Evolutionary conservation across 2,113 vertebrate genomes (phyloP).

Genomic region (Microcebus jonahi): DNA sequence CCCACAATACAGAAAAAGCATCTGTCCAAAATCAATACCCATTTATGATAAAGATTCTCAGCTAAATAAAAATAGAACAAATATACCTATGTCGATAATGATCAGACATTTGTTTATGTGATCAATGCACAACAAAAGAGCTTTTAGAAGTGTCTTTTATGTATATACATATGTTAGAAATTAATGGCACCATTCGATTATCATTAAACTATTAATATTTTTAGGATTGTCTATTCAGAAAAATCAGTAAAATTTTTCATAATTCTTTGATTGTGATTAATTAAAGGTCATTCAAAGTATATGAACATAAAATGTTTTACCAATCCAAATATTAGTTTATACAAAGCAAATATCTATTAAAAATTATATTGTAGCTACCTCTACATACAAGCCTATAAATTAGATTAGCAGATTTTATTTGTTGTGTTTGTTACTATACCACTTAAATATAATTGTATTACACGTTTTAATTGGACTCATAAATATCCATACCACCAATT

Average conservation of each 20-base stretch:
- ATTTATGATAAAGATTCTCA: too few species aligned
- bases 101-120: too few species aligned
- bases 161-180: not conserved
- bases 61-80: not conserved
- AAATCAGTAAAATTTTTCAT: not conserved
- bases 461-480: not conserved
- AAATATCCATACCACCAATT: not conserved
- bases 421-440: not conserved
- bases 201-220: not conserved
- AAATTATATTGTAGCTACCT: not conserved
- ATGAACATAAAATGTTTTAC: not conserved
- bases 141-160: not conserved
- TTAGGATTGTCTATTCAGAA: not conserved
- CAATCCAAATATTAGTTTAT: not conserved
- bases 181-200: not conserved
- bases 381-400: not conserved
- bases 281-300: not conserved
- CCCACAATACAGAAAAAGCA: too few species aligned
- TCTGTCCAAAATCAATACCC: too few species aligned
- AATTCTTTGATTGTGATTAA: not conserved
- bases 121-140: too few species aligned
- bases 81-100: not conserved
- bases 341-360: not conserved
- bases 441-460: not conserved
- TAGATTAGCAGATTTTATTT: not conserved